phyloP scores from a whole-genome alignment of 2,888 invertebrate genomes.

The Stenolophus ochropezus region DNA sequence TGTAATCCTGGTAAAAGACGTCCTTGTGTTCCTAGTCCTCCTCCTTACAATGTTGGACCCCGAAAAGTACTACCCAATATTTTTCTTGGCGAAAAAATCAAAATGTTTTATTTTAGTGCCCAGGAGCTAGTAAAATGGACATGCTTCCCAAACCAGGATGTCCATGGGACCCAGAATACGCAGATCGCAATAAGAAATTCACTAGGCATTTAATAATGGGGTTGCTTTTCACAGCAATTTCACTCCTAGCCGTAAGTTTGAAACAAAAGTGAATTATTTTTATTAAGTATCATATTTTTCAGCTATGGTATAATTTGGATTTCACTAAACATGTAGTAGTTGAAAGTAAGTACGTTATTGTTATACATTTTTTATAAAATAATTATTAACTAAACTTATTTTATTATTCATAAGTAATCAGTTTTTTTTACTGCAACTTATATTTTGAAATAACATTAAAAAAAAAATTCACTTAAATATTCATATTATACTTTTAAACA shows the following conservation, averaged over 20 bases:
- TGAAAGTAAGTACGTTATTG: too few species aligned
- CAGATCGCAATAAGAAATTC: conserved; percentile 52
- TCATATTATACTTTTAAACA: too few species aligned
- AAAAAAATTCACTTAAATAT: too few species aligned
- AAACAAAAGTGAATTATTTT: neutral
- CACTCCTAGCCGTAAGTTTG: conserved; percentile 71
- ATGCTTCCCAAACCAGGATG: conserved; percentile 65
- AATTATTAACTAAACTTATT: too few species aligned
- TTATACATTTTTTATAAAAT: too few species aligned
- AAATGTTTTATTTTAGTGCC: conserved; percentile 47
- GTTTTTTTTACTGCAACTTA: too few species aligned
- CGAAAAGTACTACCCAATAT: conserved; percentile 7
- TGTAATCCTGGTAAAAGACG: conserved; percentile 41
- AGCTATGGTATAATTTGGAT: conserved; percentile 35
- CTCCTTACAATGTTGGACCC: conserved; percentile 43
- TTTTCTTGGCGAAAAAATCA: neutral
- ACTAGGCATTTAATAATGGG: conserved; percentile 66
- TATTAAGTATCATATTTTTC: conserved; percentile 4
- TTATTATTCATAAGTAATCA: too few species aligned
- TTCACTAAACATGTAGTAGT: conserved; percentile 26
- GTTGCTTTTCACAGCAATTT: conserved; percentile 71
- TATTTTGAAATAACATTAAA: too few species aligned
- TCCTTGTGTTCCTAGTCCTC: conserved; percentile 47
- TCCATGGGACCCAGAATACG: conserved; percentile 63
- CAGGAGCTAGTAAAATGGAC: conserved; percentile 51